Percentiles rank a stretch among this genome's conserved stretches.
Evolutionary conservation across 53 echinoderm and acorn worm species (phyloP).

Genomic region (Actinopyga echinites): DNA sequence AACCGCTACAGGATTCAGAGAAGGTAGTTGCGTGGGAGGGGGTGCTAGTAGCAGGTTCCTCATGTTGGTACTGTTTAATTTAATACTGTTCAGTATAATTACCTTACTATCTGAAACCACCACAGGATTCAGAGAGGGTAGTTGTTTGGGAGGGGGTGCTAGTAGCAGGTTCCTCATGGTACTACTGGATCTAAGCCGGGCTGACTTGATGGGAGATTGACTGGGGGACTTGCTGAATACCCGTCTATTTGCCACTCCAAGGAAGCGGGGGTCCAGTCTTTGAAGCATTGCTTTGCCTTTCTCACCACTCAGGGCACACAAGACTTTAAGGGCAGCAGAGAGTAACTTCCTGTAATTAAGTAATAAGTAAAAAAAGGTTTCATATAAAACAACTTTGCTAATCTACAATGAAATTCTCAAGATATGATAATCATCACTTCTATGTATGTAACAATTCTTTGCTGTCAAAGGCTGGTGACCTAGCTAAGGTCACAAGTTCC

Average conservation of each 20-base stretch:
- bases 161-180: conserved; percentile 52
- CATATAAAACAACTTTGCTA: too few relatives aligned
- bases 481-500: too few relatives aligned
- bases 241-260: conserved; percentile 63
- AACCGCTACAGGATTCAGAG: too few relatives aligned
- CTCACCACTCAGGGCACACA: conserved; percentile 82
- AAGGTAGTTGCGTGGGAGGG: too few relatives aligned
- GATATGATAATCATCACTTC: too few relatives aligned
- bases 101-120: conserved; percentile 76
- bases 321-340: conserved; percentile 67
- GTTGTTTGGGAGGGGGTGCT: conserved; percentile 43
- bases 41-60: too few relatives aligned
- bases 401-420: too few relatives aligned
- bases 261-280: conserved; percentile 73
- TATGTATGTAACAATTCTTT: too few relatives aligned
- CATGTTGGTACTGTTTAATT: not conserved
- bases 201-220: conserved; percentile 71
- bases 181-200: conserved; percentile 67
- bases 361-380: too few relatives aligned
- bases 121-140: conserved; percentile 87
- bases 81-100: not conserved
- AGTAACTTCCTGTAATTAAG: conserved; percentile 55
- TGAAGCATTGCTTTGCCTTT: conserved; percentile 84
- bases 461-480: too few relatives aligned
- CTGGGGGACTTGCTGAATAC: conserved; percentile 67